A percentile compares a stretch with the other conserved stretches of the same genome.
Conservation (phyloP, 2,113 vertebrate genomes). For the Sorex fumeus region DNA sequence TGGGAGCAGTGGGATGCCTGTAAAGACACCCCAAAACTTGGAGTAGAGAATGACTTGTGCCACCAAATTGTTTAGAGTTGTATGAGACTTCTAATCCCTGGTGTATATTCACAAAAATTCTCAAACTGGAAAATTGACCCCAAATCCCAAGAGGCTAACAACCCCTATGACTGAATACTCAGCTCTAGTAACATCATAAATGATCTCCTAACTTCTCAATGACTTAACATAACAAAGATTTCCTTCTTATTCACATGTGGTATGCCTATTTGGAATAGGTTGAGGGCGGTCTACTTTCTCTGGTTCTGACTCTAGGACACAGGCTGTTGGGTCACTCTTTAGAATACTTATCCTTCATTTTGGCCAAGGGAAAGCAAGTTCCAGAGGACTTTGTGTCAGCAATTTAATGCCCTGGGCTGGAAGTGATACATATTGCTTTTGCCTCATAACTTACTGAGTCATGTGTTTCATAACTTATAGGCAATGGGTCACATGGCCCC, state of each 20-base stretch:
- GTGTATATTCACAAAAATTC: slow-evolving; percentile 11
- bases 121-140: slow-evolving; percentile 29
- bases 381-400: background rate
- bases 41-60: background rate
- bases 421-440: background rate
- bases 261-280: background rate
- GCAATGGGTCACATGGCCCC: background rate
- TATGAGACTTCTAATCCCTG: slow-evolving; percentile 35
- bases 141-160: slow-evolving; percentile 13
- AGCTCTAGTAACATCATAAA: background rate
- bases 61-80: background rate
- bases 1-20: background rate
- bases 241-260: background rate
- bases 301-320: background rate
- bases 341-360: background rate
- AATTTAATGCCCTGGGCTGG: background rate
- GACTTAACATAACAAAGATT: slow-evolving; percentile 24
- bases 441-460: too few relatives aligned
- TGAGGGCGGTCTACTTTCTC: background rate
- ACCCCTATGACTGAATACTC: background rate
- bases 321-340: background rate
- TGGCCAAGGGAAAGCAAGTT: slow-evolving; percentile 6
- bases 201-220: slow-evolving; percentile 14
- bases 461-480: too few relatives aligned
- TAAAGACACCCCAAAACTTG: background rate